These are phyloP conservation scores for Pristis pectinata DNA, from an alignment of 2,797 vertebrate species.

Conservation along the genomic window DNA sequence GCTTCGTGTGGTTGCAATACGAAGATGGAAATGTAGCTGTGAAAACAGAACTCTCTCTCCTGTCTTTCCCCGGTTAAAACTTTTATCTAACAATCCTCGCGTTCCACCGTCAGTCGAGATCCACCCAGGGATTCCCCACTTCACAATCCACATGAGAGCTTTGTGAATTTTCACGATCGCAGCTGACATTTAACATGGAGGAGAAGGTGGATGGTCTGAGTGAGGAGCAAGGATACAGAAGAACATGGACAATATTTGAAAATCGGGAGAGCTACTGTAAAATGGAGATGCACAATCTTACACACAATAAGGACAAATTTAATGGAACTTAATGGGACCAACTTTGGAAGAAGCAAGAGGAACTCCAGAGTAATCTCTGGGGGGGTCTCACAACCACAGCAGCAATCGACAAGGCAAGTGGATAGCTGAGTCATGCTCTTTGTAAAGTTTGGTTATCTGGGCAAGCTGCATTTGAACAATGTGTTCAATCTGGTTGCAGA, in stretches of 20 bases:
- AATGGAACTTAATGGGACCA: no score
- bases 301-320: no score
- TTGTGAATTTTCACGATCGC: neutral
- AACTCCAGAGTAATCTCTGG: no score
- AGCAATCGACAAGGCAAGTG: no score
- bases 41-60: neutral
- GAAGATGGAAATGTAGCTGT: neutral
- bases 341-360: no score
- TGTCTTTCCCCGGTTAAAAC: neutral
- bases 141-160: neutral
- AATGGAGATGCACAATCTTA: neutral
- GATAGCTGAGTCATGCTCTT: no score
- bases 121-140: neutral
- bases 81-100: neutral
- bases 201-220: neutral
- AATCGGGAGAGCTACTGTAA: neutral
- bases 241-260: neutral
- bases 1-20: no score
- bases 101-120: neutral
- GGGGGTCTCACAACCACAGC: no score
- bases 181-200: neutral
- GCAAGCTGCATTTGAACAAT: no score
- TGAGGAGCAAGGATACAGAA: neutral
- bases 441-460: no score
- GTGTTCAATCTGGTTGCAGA: no score